Base-by-base conservation (phyloP, 2,888 invertebrate genomes). In the Neoscelio sp. region DNA sequence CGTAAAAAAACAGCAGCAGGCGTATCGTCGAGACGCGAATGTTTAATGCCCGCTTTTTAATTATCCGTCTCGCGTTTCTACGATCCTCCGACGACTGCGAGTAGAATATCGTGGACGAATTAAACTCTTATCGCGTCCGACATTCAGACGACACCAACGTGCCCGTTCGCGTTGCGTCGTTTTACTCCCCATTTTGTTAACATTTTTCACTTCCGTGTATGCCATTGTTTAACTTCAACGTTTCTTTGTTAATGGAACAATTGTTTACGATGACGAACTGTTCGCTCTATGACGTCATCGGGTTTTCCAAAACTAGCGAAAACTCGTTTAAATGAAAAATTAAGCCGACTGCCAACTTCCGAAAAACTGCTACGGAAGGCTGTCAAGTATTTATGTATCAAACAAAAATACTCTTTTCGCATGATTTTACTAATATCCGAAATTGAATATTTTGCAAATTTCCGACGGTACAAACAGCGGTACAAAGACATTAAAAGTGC, bases 101-200 rank as follows among this genome's bases (percentile, higher is more conserved):
- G 65, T 28, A 56, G 65, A 65, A 65, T 65, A 56, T 73, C 56
- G 56, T 30, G 46, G 73, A 64, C 56, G 46, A 73, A 73, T 73
- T 56, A 73, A 73, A 64, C 73, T 56, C 64, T 64, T 64, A 64
- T 64, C 64, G 56, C 64, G 73, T 54, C 64, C 73, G 48, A 64
- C 48, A 64, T 73, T 73, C 46, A 38, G 62, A 54, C 44, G 62
- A 71, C 62, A 71, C 62, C 50, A 71, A 62, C 62, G 52, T 71
- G 35, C 62, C 20, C 54, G 40, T 58, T 65, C 52, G 40, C 65
- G 40, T 52, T 40, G 26, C 48, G 23, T 10, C 42, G 26, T 26
- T 38, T 48, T 35, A 42, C 23, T 23, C n/a, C 12, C 12, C 44
- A 46, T 56, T 38, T 38, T 6, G 46, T 56, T 56, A 46, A 46